Evolutionary conservation across 1,140 invertebrate species (phyloP).

Genomic region (Lordiphosa mommai): DNA sequence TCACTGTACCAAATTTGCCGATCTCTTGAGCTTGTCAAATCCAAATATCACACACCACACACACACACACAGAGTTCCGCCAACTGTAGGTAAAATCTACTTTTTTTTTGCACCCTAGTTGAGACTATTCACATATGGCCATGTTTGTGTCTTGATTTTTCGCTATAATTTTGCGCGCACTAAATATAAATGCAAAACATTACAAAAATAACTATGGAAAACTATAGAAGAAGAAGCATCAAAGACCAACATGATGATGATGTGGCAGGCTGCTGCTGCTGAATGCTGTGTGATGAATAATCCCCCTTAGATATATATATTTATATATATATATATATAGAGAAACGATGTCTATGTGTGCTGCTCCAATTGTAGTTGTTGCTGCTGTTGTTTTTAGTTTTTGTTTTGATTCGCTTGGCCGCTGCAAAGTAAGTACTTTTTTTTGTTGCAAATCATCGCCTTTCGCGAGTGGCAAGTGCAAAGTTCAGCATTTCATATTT

Average conservation of each 20-base stretch:
- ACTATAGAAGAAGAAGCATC: conserved; percentile 13
- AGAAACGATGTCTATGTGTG: conserved; percentile 17
- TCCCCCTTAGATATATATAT: conserved; percentile 29
- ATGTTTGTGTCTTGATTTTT: conserved; percentile 53
- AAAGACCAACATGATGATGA: conserved; percentile 54
- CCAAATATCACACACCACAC: conserved; percentile 25
- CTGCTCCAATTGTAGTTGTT: conserved; percentile 46
- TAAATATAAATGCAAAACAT: conserved; percentile 74
- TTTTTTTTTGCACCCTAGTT: conserved; percentile 45
- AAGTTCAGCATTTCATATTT: conserved; percentile 37
- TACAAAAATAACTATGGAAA: conserved; percentile 58
- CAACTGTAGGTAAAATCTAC: conserved; percentile 19
- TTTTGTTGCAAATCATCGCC: conserved; percentile 1
- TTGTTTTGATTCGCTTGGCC: conserved; percentile 69
- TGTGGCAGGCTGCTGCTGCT: conserved; percentile 25
- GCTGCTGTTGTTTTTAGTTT: conserved; percentile 58
- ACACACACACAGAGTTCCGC: conserved; percentile 12
- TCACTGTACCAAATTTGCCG: conserved; percentile 29
- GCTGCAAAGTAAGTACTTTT: conserved; percentile 23
- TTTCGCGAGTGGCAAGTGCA: conserved; percentile 32
- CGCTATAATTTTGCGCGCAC: conserved; percentile 59
- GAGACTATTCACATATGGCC: conserved; percentile 37
- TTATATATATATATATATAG: conserved; percentile 15
- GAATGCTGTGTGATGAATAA: no score
- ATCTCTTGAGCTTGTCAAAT: conserved; percentile 30